Conservation (phyloP, 2,113 vertebrate species). For the Antechinus stuartii region DNA sequence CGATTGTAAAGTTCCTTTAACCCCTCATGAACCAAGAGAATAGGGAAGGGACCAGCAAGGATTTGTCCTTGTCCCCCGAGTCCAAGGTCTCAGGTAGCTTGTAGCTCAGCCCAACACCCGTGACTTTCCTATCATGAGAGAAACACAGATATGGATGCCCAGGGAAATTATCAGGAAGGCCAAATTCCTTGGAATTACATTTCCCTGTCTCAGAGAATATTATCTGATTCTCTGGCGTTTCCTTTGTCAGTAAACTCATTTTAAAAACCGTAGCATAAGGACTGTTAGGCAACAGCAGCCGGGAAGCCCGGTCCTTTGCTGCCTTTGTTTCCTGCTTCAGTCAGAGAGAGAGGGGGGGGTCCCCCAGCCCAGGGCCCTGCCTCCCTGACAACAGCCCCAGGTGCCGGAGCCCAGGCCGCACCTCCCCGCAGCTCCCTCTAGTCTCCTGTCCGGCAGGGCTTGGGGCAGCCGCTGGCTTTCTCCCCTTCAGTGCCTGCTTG, state of each 20-base stretch:
- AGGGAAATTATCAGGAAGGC: neutral
- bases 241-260: neutral
- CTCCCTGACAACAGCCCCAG: neutral
- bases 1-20: neutral
- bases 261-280: neutral
- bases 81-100: neutral
- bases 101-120: neutral
- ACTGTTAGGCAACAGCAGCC: neutral
- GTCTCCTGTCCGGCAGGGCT: neutral
- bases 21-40: neutral
- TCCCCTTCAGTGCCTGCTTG: neutral
- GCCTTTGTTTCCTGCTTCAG: too few relatives aligned
- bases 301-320: neutral
- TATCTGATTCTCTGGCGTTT: neutral
- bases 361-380: neutral
- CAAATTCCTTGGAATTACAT: neutral
- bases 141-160: neutral
- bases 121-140: neutral
- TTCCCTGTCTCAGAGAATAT: neutral
- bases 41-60: neutral
- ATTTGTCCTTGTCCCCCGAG: neutral
- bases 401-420: neutral
- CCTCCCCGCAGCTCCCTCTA: neutral
- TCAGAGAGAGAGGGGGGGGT: neutral
- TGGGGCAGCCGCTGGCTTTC: neutral